Evolutionary conservation across 2,888 invertebrate species (phyloP).

Genomic region (Philhelius pedissequus): DNA sequence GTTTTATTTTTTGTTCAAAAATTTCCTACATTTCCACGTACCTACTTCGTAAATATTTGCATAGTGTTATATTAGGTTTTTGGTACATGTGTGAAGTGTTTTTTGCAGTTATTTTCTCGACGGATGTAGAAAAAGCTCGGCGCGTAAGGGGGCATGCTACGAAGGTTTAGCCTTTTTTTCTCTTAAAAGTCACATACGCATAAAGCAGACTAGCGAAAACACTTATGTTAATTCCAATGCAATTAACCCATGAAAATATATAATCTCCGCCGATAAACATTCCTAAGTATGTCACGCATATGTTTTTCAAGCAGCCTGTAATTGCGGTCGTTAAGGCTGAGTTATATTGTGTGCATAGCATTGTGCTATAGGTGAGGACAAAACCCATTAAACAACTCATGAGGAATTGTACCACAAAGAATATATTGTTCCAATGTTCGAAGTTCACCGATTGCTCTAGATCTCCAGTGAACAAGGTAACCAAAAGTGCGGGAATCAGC

Average conservation of each 20-base stretch:
- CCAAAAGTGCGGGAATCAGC: constrained; percentile 86
- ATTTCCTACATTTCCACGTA: too few relatives aligned
- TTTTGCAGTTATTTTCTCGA: too few relatives aligned
- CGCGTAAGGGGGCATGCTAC: too few relatives aligned
- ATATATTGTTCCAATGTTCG: constrained; percentile 85
- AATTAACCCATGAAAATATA: constrained; percentile 95
- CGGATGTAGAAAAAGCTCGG: too few relatives aligned
- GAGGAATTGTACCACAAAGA: constrained; percentile 90
- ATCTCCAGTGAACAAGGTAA: constrained; percentile 89
- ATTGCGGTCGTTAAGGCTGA: constrained; percentile 99
- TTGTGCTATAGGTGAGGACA: constrained; percentile 94
- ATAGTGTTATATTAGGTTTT: too few relatives aligned
- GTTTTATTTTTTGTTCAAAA: too few relatives aligned
- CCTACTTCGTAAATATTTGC: too few relatives aligned
- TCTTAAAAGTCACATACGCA: constrained; percentile 89
- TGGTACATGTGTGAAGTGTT: too few relatives aligned
- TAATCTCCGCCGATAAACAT: constrained; percentile 99
- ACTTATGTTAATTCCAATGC: constrained; percentile 97
- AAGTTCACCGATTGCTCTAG: constrained; percentile 84
- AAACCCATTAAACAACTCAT: constrained; percentile 98
- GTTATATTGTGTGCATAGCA: constrained; percentile 96
- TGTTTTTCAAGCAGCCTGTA: constrained; percentile 98
- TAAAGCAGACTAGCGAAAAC: constrained; percentile 91
- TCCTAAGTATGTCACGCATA: constrained; percentile 97
- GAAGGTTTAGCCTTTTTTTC: too few relatives aligned